Conservation (phyloP, 2,113 vertebrate genomes). For the Trematocara nigrifrons region DNA sequence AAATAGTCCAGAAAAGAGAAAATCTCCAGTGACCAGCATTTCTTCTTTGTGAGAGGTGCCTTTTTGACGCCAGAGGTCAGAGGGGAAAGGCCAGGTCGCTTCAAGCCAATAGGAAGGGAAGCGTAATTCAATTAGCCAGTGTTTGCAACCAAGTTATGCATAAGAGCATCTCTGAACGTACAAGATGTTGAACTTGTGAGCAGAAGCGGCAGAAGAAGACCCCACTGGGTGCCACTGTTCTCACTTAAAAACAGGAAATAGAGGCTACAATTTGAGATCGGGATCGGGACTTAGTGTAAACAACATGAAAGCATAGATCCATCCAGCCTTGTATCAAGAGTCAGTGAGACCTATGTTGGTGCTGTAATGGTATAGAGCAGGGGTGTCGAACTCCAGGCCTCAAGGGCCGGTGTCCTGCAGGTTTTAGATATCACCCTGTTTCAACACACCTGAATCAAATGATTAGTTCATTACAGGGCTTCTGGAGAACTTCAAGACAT, state of each 20-base stretch:
- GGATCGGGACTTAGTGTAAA: neutral
- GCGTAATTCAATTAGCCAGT: neutral
- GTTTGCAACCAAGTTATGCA: neutral
- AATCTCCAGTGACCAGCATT: neutral
- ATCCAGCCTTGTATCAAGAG: neutral
- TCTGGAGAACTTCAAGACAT: no score
- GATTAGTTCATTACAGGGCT: no score
- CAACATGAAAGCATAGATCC: neutral
- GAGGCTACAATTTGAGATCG: fast-evolving
- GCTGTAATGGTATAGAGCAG: neutral
- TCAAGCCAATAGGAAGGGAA: neutral
- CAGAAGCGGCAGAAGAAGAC: neutral
- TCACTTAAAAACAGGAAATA: neutral
- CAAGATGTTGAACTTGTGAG: neutral
- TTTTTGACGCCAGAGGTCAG: neutral
- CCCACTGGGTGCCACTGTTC: neutral
- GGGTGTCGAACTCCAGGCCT: neutral
- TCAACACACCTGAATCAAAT: no score
- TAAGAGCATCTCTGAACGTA: neutral
- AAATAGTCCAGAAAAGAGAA: neutral
- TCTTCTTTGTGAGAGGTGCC: neutral
- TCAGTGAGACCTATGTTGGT: neutral
- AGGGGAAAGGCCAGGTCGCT: fast-evolving
- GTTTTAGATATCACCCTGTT: neutral
- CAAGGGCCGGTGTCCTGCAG: fast-evolving